These are phyloP conservation scores for Motacilla alba DNA, from an alignment of 2,113 vertebrate species.

Conservation along the genomic window DNA sequence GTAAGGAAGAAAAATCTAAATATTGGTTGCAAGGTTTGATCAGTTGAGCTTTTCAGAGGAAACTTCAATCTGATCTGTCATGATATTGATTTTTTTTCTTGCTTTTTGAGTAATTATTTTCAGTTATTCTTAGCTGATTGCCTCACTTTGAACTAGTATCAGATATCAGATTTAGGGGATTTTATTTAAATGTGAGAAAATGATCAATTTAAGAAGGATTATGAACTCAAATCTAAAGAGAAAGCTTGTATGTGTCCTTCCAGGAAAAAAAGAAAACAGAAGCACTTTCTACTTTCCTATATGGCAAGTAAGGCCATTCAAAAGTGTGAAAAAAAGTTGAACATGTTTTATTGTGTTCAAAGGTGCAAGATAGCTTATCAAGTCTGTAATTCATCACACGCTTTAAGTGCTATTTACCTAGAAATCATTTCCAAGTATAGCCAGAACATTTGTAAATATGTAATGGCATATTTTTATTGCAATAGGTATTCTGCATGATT, in stretches of 20 bases:
- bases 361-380: background rate
- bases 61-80: conserved; percentile 31
- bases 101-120: conserved; percentile 31
- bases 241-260: background rate
- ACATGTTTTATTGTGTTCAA: background rate
- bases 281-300: background rate
- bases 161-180: background rate
- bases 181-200: conserved; percentile 49
- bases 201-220: background rate
- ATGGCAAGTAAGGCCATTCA: background rate
- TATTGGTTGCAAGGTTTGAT: conserved; percentile 24
- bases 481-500: background rate
- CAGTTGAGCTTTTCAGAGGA: conserved; percentile 30
- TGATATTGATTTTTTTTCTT: conserved; percentile 4
- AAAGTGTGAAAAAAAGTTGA: background rate
- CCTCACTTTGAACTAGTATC: conserved; percentile 41
- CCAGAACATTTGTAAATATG: background rate
- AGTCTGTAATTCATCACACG: background rate
- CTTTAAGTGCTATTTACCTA: conserved; percentile 18
- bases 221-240: conserved; percentile 24
- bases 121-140: conserved; percentile 47
- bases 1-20: background rate
- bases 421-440: background rate
- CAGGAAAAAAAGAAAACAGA: background rate
- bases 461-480: background rate